Base-by-base conservation (phyloP, 1,140 invertebrate species). In the Carposina sasakii region DNA sequence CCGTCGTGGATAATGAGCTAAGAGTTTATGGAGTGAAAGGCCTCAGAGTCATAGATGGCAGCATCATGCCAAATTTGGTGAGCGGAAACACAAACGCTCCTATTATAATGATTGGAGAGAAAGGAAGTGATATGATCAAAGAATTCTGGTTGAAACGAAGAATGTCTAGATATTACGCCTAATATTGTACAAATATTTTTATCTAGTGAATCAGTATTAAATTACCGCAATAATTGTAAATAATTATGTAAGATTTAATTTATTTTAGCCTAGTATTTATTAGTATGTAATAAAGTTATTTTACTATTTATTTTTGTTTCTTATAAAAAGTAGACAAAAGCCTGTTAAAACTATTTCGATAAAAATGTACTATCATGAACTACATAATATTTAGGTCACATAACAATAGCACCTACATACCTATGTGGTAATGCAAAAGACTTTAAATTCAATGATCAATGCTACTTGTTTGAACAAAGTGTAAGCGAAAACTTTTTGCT, bases 1-100 rank as follows among this genome's bases (percentile, higher is more conserved):
- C 95, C 0, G 96, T 98, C 0, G 96, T 98, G 0, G 96, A 98
- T 78, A 90, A 92, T 8, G 88, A 93, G 62, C 81, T 96, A 0
- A 85, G 89, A 41, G 94, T 96, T 2, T 93, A 95, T 56, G 94
- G 94, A 0, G 82, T 96, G 0, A 87, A 89, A 49, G 92, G 92
- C 0, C 71, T 96, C 3, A 85, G 94, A 3, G 94, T 96, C 0
- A 91, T 94, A n/a, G 94, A 96, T 67, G 93, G 92, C 0, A 94
- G 92, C 39, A 93, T 96, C 2, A 93, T 96, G 92, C 94, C 94
- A 0, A 92, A 89, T 52, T 77, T 94, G 28, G 91, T 94, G 0
- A 93, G 92, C 45, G 94, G 92, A 0, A 96, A 95, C 54, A 95
- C 94, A 0, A 95, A 95, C 64, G 94, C 93, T 0, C 92, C 94